Conservation (phyloP, 2,888 invertebrate genomes). For the Coenonympha glycerion region DNA sequence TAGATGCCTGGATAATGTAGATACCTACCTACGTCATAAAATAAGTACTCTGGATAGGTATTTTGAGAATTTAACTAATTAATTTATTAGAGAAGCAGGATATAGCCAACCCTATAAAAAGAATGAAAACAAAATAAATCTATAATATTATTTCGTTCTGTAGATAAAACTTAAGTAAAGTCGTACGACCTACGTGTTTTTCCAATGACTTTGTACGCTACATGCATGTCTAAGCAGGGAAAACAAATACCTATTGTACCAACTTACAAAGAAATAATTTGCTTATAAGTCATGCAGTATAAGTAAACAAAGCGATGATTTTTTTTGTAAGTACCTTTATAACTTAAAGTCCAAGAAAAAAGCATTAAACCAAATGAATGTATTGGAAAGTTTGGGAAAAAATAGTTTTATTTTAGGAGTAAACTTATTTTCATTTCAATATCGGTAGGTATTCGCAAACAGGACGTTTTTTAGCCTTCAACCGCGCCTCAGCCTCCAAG, state of each 20-base stretch:
- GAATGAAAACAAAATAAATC: background rate
- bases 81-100: background rate
- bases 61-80: too few relatives aligned
- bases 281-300: background rate
- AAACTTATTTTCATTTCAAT: background rate
- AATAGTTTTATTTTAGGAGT: too few relatives aligned
- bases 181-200: slow-evolving; percentile 5
- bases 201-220: background rate
- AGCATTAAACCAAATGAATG: too few relatives aligned
- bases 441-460: background rate
- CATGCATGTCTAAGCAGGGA: background rate
- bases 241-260: background rate
- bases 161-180: slow-evolving; percentile 2
- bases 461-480: background rate
- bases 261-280: background rate
- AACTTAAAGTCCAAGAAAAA: too few relatives aligned
- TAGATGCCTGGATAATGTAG: too few relatives aligned
- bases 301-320: background rate
- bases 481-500: slow-evolving; percentile 3
- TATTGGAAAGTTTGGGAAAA: too few relatives aligned
- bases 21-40: too few relatives aligned
- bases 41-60: too few relatives aligned
- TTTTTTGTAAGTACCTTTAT: background rate
- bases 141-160: background rate
- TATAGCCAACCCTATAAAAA: background rate